Percentiles rank a stretch among this genome's conserved stretches.
Evolutionary conservation across 2,888 invertebrate genomes (phyloP).

Genomic region (Drosophila quinaria): DNA sequence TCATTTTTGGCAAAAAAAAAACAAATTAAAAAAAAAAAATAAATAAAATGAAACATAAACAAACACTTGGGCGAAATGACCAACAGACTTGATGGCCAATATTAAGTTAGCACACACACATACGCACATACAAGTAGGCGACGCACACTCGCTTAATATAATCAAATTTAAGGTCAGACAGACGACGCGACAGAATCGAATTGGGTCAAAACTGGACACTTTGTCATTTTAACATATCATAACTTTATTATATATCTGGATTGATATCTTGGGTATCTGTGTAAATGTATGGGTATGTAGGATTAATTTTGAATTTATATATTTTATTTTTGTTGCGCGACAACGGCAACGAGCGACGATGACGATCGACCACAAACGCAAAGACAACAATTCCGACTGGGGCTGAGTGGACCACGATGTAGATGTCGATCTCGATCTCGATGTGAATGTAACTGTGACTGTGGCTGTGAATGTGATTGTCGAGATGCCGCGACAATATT

Average conservation of each 20-base stretch:
- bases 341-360: conserved; percentile 28
- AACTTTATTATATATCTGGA: neutral
- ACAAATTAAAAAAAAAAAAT: conserved; percentile 9
- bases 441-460: conserved; percentile 8
- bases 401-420: conserved; percentile 46
- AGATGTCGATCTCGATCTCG: conserved; percentile 30
- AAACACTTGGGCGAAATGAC: conserved; percentile 63
- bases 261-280: neutral
- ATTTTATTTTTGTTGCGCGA: conserved; percentile 28
- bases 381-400: conserved; percentile 80
- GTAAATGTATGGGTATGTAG: conserved; percentile 1
- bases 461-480: conserved; percentile 24
- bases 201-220: conserved; percentile 9
- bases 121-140: neutral
- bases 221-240: neutral
- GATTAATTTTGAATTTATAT: conserved; percentile 13
- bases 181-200: conserved; percentile 5
- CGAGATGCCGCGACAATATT: conserved; percentile 62
- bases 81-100: conserved; percentile 49
- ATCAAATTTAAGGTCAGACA: conserved; percentile 24
- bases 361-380: conserved; percentile 73
- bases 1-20: conserved; percentile 44
- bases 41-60: conserved; percentile 66
- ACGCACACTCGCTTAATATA: conserved; percentile 8
- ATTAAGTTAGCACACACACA: conserved; percentile 36